Conservation (phyloP, 64 coral and sea anemone genomes). For the Astreopora myriophthalma region DNA sequence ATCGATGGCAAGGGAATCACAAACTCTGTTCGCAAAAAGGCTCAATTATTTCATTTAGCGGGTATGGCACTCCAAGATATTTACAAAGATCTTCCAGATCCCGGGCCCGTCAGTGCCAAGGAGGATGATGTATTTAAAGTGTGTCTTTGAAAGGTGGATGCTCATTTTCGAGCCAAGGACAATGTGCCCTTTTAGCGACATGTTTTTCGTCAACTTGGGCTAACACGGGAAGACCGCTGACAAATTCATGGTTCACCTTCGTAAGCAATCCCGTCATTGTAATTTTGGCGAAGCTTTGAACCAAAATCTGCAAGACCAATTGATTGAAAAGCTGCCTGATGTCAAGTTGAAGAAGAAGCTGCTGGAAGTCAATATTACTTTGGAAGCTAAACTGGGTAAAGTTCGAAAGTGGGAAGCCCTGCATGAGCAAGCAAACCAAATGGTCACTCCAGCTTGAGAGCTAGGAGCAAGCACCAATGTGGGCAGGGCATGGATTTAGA, state of each 20-base stretch:
- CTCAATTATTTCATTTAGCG: background rate
- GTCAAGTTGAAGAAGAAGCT: too few species aligned
- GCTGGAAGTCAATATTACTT: background rate
- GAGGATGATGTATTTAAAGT: background rate
- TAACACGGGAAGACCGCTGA: background rate
- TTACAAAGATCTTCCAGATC: background rate
- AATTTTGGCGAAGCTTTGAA: background rate
- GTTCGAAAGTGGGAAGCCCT: too few species aligned
- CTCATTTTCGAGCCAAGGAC: constrained; percentile 32
- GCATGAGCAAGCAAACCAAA: background rate
- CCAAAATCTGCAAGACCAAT: background rate
- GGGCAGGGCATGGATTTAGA: background rate
- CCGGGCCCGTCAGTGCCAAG: background rate
- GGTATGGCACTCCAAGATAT: background rate
- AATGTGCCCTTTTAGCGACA: constrained; percentile 59
- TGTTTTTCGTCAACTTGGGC: constrained; percentile 24
- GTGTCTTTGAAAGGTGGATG: background rate
- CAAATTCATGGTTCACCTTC: background rate
- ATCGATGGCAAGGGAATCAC: too few species aligned
- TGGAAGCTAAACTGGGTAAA: background rate
- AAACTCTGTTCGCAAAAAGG: too few species aligned
- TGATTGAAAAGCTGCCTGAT: too few species aligned
- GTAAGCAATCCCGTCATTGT: background rate
- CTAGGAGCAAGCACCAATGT: background rate
- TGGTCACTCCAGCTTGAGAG: background rate